phyloP scores from a whole-genome alignment of 2,888 invertebrate species.

The Iselma pallidipennis region DNA sequence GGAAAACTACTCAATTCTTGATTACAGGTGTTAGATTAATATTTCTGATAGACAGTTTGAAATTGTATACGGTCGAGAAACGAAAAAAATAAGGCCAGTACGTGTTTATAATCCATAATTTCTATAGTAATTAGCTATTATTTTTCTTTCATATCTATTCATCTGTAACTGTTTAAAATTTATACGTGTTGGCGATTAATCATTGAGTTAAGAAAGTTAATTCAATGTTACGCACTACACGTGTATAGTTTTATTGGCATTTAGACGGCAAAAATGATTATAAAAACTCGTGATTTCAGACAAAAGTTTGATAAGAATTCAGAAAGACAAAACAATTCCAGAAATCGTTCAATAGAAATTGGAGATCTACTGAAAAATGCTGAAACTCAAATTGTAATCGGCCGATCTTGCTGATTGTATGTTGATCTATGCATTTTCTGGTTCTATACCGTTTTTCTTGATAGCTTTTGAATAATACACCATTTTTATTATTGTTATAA shows the following conservation, averaged over 20 bases:
- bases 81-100: constrained; percentile 38
- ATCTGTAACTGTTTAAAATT: constrained; percentile 34
- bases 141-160: constrained; percentile 29
- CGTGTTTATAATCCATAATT: constrained; percentile 44
- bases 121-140: constrained; percentile 40
- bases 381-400: too few species aligned
- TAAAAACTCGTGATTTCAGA: neutral
- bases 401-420: too few species aligned
- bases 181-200: constrained; percentile 40
- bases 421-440: too few species aligned
- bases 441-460: too few species aligned
- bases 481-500: too few species aligned
- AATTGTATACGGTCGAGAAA: constrained; percentile 21
- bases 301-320: too few species aligned
- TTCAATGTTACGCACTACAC: constrained; percentile 14
- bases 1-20: neutral
- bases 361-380: too few species aligned
- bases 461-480: too few species aligned
- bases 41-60: constrained; percentile 24
- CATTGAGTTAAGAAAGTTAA: constrained; percentile 34
- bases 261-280: too few species aligned
- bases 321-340: too few species aligned
- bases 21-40: neutral
- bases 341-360: too few species aligned
- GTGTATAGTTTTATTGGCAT: too few species aligned